Conservation (phyloP, 1,140 invertebrate genomes). For the Lanistes nyassanus region DNA sequence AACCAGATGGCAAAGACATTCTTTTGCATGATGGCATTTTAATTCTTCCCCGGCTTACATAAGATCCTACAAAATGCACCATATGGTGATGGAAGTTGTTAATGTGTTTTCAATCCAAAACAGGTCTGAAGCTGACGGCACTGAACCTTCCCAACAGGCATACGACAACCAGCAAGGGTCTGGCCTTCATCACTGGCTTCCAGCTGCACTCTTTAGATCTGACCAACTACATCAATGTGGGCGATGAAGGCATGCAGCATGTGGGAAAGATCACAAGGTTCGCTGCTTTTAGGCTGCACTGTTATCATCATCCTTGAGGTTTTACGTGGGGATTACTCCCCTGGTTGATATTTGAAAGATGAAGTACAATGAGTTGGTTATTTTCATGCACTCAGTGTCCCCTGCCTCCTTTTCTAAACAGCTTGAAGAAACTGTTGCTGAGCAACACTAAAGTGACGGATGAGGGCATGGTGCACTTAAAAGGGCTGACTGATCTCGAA, state of each 20-base stretch:
- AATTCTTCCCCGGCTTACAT: not conserved
- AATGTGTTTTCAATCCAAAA: not conserved
- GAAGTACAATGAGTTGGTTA: slow-evolving; percentile 1
- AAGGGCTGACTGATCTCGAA: slow-evolving; percentile 40
- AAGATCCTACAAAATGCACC: not conserved
- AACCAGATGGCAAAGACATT: no score
- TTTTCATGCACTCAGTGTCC: not conserved
- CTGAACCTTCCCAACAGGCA: slow-evolving; percentile 46
- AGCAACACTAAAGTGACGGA: slow-evolving; percentile 55
- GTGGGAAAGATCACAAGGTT: slow-evolving; percentile 49
- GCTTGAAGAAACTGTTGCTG: slow-evolving; percentile 42
- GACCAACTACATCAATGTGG: slow-evolving; percentile 56
- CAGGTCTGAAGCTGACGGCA: slow-evolving; percentile 44
- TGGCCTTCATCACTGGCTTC: slow-evolving; percentile 43
- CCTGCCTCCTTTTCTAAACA: slow-evolving; percentile 28
- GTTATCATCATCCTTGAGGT: no score
- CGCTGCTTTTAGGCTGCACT: not conserved
- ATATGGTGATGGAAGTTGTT: not conserved
- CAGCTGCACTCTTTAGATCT: slow-evolving; percentile 47
- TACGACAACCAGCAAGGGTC: slow-evolving; percentile 43
- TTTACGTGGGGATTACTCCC: no score
- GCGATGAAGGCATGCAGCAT: slow-evolving; percentile 48
- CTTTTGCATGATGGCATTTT: no score
- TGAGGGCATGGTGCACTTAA: slow-evolving; percentile 40
- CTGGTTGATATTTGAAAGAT: no score